Evolutionary conservation across 2,888 invertebrate genomes (phyloP).

Genomic region (Morpho deidamia): DNA sequence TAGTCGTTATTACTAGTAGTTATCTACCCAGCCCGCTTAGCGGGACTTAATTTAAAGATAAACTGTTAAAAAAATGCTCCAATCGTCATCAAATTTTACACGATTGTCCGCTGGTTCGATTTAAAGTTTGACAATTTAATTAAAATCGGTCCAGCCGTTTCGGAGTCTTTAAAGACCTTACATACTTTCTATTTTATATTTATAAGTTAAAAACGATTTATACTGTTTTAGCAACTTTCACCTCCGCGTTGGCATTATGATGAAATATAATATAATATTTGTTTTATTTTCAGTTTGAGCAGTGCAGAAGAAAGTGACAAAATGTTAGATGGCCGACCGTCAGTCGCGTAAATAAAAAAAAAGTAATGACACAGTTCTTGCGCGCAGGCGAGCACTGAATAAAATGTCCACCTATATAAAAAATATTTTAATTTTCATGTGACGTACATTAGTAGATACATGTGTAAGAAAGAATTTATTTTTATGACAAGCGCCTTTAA

Average conservation of each 20-base stretch:
- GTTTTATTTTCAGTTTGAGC: conserved; percentile 73
- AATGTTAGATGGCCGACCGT: conserved; percentile 86
- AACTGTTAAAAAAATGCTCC: too few relatives aligned
- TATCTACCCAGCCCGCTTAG: too few relatives aligned
- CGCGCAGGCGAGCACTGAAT: conserved; percentile 40
- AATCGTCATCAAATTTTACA: too few relatives aligned
- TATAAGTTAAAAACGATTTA: neutral
- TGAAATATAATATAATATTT: conserved; percentile 2
- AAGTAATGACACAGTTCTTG: conserved; percentile 2
- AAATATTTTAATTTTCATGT: conserved; percentile 10
- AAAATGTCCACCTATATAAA: conserved; percentile 40
- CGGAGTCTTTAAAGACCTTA: too few relatives aligned
- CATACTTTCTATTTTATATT: too few relatives aligned
- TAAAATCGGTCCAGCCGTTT: too few relatives aligned
- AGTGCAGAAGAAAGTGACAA: conserved; percentile 86
- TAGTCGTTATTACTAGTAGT: too few relatives aligned
- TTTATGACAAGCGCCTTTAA: conserved; percentile 37
- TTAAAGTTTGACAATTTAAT: too few relatives aligned
- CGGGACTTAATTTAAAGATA: too few relatives aligned
- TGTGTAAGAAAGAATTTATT: conserved; percentile 53
- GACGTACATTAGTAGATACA: conserved; percentile 29
- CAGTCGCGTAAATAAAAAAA: conserved; percentile 72
- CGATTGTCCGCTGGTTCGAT: too few relatives aligned
- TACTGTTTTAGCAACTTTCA: conserved; percentile 3
- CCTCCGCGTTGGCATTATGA: conserved; percentile 12